A percentile compares a stretch with the other conserved stretches of the same genome.
These are phyloP conservation scores for Melipona beecheii DNA, from an alignment of 2,888 invertebrate genomes.

Conservation along the genomic window DNA sequence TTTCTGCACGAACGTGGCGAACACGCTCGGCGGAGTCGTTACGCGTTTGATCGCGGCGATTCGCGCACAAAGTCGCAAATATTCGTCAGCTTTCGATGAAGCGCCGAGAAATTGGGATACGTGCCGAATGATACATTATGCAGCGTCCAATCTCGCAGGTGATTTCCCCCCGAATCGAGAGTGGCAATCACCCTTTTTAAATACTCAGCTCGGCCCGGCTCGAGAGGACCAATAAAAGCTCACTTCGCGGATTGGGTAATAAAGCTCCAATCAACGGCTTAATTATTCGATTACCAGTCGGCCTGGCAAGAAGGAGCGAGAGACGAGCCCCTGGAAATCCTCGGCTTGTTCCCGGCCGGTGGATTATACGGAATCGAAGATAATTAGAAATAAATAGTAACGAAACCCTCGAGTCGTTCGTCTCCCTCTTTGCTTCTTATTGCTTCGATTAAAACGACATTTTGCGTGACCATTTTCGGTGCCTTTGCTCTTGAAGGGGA, in stretches of 20 bases:
- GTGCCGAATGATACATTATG: constrained; percentile 74
- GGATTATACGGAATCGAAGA: constrained; percentile 82
- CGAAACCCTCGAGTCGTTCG: constrained; percentile 56
- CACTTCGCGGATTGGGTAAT: constrained; percentile 83
- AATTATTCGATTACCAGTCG: constrained; percentile 82
- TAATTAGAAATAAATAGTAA: constrained; percentile 84
- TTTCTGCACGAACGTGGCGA: background rate
- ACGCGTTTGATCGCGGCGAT: constrained; percentile 37
- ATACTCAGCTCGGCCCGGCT: constrained; percentile 74
- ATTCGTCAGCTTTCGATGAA: constrained; percentile 50
- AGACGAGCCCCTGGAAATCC: constrained; percentile 40
- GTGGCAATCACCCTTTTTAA: constrained; percentile 80
- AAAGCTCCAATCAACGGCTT: constrained; percentile 84
- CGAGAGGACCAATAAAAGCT: constrained; percentile 82
- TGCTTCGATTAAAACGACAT: constrained; percentile 82
- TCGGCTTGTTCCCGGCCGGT: constrained; percentile 44
- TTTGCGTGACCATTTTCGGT: constrained; percentile 9
- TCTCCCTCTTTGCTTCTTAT: constrained; percentile 73
- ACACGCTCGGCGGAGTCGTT: constrained; percentile 9
- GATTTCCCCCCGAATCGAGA: constrained; percentile 75
- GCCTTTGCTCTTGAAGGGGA: background rate
- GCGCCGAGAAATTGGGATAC: constrained; percentile 59
- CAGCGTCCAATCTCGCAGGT: constrained; percentile 77
- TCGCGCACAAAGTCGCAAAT: constrained; percentile 21
- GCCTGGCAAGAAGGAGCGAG: constrained; percentile 56